Percentiles rank a stretch among this genome's conserved stretches.
phyloP scores from a whole-genome alignment of 2,888 invertebrate species.

The Pseudococcus longispinus region DNA sequence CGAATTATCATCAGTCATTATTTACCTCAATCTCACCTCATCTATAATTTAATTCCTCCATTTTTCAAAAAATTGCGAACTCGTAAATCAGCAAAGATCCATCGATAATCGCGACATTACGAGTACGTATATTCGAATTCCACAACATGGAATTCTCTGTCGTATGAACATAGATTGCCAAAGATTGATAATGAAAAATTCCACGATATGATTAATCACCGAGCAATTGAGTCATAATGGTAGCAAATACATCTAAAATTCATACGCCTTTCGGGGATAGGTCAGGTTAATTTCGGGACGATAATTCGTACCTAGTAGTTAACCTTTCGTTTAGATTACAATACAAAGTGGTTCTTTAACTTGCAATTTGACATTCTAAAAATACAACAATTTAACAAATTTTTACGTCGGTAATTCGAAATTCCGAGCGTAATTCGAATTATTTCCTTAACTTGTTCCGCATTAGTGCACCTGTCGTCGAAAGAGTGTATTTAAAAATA shows the following conservation, averaged over 20 bases:
- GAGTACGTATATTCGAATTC: not conserved
- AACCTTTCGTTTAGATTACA: not conserved
- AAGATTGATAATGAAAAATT: not conserved
- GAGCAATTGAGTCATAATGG: not conserved
- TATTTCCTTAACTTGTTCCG: constrained; percentile 2
- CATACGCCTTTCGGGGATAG: not conserved
- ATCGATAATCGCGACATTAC: not conserved
- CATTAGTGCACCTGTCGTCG: constrained; percentile 14
- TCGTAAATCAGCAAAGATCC: not conserved
- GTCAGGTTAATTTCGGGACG: not conserved
- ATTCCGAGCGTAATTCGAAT: constrained; percentile 14
- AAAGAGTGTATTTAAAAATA: constrained; percentile 8
- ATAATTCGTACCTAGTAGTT: constrained; percentile 4
- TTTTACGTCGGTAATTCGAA: not conserved
- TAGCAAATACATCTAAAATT: not conserved
- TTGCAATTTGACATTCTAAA: constrained; percentile 19
- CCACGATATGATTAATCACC: constrained; percentile 9
- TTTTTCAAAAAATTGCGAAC: not conserved
- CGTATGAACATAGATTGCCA: not conserved
- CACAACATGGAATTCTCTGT: not conserved
- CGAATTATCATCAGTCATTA: not conserved
- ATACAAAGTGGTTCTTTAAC: not conserved
- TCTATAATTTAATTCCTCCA: not conserved
- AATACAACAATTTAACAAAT: not conserved
- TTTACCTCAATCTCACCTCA: not conserved